Evolutionary conservation across 2,888 invertebrate genomes (phyloP).

Genomic region (Agrochola lota): DNA sequence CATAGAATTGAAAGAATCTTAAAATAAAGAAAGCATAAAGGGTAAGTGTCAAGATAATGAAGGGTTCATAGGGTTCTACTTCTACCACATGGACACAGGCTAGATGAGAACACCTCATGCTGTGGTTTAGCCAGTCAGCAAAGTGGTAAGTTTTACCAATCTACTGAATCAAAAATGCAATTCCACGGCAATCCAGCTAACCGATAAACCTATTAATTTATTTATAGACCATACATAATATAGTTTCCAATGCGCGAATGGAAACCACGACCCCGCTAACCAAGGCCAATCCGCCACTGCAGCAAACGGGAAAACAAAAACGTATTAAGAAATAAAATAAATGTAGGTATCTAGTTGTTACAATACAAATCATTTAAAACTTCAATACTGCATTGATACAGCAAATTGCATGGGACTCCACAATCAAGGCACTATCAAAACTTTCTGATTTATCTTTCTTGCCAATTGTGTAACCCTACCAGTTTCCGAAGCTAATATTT

Average conservation of each 20-base stretch:
- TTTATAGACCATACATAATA: conserved; percentile 35
- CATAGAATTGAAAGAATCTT: too few species aligned
- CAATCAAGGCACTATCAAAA: conserved; percentile 48
- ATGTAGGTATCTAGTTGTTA: not conserved
- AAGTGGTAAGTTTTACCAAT: not conserved
- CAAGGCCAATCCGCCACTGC: conserved; percentile 36
- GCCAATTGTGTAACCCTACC: conserved; percentile 61
- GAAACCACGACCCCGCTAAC: conserved; percentile 16
- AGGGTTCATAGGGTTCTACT: not conserved
- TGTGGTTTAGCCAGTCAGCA: not conserved
- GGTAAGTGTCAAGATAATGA: too few species aligned
- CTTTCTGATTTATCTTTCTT: conserved; percentile 72
- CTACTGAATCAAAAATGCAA: not conserved
- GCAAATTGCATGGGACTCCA: conserved; percentile 57
- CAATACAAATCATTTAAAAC: conserved; percentile 36
- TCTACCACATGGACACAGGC: not conserved
- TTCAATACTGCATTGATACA: conserved; percentile 46
- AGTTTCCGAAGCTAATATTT: conserved; percentile 78
- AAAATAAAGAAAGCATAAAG: not conserved
- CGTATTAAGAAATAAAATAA: conserved; percentile 30
- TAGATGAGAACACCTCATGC: not conserved
- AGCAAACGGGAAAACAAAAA: not conserved
- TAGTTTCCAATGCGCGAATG: conserved; percentile 20
- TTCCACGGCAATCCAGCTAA: conserved; percentile 10
- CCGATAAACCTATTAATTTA: conserved; percentile 13